These are phyloP conservation scores for Lophotis ruficrista DNA, from an alignment of 2,113 vertebrate genomes.

Conservation along the genomic window DNA sequence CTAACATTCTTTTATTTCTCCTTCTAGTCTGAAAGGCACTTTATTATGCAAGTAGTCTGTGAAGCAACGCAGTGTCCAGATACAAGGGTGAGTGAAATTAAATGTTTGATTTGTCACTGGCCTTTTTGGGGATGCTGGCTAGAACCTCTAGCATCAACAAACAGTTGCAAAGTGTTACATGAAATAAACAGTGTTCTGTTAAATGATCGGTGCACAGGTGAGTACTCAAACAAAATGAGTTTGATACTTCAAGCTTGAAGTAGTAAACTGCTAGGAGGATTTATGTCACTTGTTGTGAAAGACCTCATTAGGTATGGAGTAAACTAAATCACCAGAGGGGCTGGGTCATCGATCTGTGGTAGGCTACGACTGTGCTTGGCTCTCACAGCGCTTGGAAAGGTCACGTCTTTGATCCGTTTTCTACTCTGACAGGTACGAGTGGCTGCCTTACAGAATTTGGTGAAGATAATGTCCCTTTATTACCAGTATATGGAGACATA, in stretches of 20 bases:
- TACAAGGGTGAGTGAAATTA: constrained; percentile 86
- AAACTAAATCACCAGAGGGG: too few relatives aligned
- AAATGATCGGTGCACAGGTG: accelerated
- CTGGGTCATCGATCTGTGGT: background rate
- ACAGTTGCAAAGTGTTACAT: background rate
- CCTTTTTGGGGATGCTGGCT: background rate
- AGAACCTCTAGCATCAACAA: too few relatives aligned
- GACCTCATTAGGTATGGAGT: background rate
- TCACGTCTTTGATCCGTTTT: background rate
- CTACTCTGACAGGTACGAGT: constrained; percentile 86
- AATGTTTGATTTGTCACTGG: background rate
- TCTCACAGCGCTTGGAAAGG: background rate
- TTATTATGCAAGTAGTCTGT: constrained; percentile 99
- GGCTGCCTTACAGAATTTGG: constrained; percentile 96
- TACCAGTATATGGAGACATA: constrained; percentile 99
- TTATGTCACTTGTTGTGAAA: background rate
- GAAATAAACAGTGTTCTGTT: background rate
- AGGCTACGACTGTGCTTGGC: background rate
- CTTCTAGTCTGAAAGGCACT: constrained; percentile 93
- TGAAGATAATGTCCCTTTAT: constrained; percentile 99
- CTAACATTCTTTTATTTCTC: background rate
- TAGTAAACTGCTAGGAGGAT: background rate
- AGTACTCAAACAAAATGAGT: too few relatives aligned
- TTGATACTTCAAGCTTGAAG: background rate
- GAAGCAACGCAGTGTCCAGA: constrained; percentile 98